phyloP scores from a whole-genome alignment of 2,797 vertebrate genomes.

The Esox masquinongy region DNA sequence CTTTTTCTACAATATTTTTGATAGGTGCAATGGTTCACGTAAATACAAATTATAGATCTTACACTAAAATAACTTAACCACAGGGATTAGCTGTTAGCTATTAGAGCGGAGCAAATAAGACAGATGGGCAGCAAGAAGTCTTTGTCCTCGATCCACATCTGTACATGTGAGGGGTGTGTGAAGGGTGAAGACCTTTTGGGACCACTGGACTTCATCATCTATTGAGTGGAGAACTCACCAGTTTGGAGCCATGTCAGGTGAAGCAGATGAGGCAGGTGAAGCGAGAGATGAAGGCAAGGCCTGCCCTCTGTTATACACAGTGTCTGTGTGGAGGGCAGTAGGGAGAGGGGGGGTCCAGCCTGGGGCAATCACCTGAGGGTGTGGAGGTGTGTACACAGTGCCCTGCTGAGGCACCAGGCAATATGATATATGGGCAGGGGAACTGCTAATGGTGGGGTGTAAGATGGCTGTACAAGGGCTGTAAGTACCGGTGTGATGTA shows the following conservation, averaged over 20 bases:
- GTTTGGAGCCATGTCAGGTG: too few species aligned
- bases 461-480: too few species aligned
- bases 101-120: neutral
- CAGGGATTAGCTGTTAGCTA: slow-evolving; percentile 1
- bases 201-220: neutral
- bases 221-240: too few species aligned
- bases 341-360: slow-evolving; percentile 2
- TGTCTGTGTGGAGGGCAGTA: neutral
- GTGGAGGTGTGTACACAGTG: slow-evolving; percentile 36
- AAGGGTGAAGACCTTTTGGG: neutral
- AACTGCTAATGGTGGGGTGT: neutral
- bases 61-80: neutral
- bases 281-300: neutral
- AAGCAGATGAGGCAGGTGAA: neutral
- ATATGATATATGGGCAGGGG: slow-evolving; percentile 16
- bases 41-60: neutral
- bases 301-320: neutral
- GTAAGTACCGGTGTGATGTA: neutral
- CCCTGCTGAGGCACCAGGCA: slow-evolving; percentile 36
- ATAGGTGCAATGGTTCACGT: too few species aligned
- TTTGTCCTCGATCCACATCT: neutral
- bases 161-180: neutral
- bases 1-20: too few species aligned
- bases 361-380: slow-evolving; percentile 17
- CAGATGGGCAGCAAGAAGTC: neutral